These are phyloP conservation scores for Hydrozoanthus tunicans DNA, from an alignment of 64 coral and sea anemone genomes.

Conservation along the genomic window DNA sequence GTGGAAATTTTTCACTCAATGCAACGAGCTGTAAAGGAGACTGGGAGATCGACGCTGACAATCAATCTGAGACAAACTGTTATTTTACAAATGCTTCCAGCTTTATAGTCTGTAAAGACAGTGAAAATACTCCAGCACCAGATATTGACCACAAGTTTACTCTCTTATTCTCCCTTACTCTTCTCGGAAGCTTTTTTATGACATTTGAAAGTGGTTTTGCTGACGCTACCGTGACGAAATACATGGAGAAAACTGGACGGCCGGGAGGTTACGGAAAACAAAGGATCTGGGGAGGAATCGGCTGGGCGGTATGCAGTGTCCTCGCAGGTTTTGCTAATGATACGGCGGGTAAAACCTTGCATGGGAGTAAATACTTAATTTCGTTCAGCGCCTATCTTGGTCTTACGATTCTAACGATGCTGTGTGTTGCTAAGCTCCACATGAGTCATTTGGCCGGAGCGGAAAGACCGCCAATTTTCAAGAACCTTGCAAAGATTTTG, in stretches of 20 bases:
- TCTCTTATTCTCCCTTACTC: slow-evolving; percentile 2
- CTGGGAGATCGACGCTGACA: background rate
- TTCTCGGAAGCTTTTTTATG: slow-evolving; percentile 43
- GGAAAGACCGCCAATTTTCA: slow-evolving; percentile 21
- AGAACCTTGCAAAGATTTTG: slow-evolving; percentile 27
- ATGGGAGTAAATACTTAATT: slow-evolving; percentile 14
- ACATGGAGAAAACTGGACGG: slow-evolving; percentile 22
- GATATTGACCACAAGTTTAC: background rate
- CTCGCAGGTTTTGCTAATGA: slow-evolving; percentile 23
- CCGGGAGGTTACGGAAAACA: slow-evolving; percentile 46
- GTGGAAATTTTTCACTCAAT: slow-evolving; percentile 11
- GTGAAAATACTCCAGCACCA: background rate
- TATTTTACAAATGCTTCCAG: background rate
- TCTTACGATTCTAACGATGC: slow-evolving; percentile 13
- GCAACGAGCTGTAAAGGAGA: background rate
- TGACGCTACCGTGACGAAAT: slow-evolving; percentile 40
- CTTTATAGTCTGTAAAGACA: slow-evolving; percentile 11
- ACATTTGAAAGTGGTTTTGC: slow-evolving; percentile 38
- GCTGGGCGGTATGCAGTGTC: slow-evolving; percentile 36
- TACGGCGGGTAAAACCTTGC: background rate
- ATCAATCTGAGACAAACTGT: background rate
- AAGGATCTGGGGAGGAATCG: slow-evolving; percentile 37
- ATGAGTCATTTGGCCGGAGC: slow-evolving; percentile 13
- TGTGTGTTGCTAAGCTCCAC: slow-evolving; percentile 32
- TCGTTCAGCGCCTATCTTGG: slow-evolving; percentile 21